phyloP scores from a whole-genome alignment of 2,888 invertebrate species.

The Polia nebulosa region DNA sequence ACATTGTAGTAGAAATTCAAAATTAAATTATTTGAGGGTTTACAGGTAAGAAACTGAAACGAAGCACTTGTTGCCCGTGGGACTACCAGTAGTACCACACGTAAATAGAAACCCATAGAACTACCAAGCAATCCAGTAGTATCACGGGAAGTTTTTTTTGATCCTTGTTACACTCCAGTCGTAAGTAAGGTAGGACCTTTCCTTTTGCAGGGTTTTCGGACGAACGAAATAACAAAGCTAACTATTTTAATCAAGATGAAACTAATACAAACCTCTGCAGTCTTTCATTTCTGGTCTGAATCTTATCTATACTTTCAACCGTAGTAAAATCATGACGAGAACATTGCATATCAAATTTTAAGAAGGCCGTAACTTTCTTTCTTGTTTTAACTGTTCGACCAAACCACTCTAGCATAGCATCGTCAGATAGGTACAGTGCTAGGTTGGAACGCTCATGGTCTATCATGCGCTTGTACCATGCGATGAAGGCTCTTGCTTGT shows the following conservation, averaged over 20 bases:
- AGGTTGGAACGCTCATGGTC: conserved; percentile 88
- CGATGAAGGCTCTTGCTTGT: conserved; percentile 84
- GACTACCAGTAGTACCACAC: too few relatives aligned
- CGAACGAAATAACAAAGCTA: conserved; percentile 27
- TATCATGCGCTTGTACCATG: conserved; percentile 87
- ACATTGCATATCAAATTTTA: conserved; percentile 90
- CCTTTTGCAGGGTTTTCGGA: too few relatives aligned
- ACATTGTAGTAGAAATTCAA: background rate
- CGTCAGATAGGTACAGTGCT: conserved; percentile 87
- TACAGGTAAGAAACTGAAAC: too few relatives aligned
- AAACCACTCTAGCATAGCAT: conserved; percentile 92
- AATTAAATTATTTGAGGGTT: background rate
- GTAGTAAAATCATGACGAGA: conserved; percentile 88
- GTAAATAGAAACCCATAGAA: too few relatives aligned
- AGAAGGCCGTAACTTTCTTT: conserved; percentile 90
- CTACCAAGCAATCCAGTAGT: too few relatives aligned
- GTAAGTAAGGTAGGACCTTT: too few relatives aligned
- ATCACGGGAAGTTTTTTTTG: too few relatives aligned
- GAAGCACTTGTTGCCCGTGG: too few relatives aligned
- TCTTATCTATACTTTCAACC: conserved; percentile 83
- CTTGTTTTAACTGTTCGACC: conserved; percentile 91
- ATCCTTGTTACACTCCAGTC: too few relatives aligned
- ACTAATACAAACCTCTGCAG: conserved; percentile 77
- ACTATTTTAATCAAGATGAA: conserved; percentile 49
- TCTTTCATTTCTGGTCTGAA: conserved; percentile 77